These are phyloP conservation scores for Scatophagus argus DNA, from an alignment of 2,113 vertebrate species.

Conservation along the genomic window DNA sequence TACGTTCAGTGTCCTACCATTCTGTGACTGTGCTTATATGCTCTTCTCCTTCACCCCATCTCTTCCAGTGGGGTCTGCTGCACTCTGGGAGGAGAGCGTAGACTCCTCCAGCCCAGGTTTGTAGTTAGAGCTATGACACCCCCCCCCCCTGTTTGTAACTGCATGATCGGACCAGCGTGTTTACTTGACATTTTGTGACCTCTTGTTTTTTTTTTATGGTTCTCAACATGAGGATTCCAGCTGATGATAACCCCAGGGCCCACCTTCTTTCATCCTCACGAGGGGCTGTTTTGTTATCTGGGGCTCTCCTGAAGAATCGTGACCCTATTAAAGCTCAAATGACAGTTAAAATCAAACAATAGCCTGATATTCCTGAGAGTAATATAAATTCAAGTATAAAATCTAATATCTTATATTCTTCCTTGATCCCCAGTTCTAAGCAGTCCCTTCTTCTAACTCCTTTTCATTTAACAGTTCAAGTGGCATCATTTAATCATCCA, in stretches of 20 bases:
- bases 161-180: slow-evolving; percentile 59
- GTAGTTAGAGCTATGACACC: slow-evolving; percentile 45
- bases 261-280: background rate
- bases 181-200: background rate
- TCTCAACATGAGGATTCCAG: background rate
- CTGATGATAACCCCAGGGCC: slow-evolving; percentile 20
- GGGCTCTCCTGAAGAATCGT: background rate
- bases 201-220: background rate
- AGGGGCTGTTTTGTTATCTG: slow-evolving; percentile 35
- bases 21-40: slow-evolving; percentile 31
- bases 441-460: slow-evolving; percentile 26
- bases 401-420: background rate
- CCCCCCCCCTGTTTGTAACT: slow-evolving; percentile 27
- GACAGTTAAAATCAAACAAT: background rate
- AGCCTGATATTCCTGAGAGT: background rate
- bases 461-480: slow-evolving; percentile 55
- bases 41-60: slow-evolving; percentile 44
- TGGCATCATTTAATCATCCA: slow-evolving; percentile 23
- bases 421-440: background rate
- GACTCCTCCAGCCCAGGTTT: slow-evolving; percentile 83
- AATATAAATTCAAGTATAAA: background rate
- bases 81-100: slow-evolving; percentile 79
- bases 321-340: slow-evolving; percentile 2
- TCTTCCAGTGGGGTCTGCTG: slow-evolving; percentile 82
- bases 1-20: slow-evolving; percentile 13